These are phyloP conservation scores for Synanthedon andrenaeformis DNA, from an alignment of 2,888 invertebrate species.

Conservation along the genomic window DNA sequence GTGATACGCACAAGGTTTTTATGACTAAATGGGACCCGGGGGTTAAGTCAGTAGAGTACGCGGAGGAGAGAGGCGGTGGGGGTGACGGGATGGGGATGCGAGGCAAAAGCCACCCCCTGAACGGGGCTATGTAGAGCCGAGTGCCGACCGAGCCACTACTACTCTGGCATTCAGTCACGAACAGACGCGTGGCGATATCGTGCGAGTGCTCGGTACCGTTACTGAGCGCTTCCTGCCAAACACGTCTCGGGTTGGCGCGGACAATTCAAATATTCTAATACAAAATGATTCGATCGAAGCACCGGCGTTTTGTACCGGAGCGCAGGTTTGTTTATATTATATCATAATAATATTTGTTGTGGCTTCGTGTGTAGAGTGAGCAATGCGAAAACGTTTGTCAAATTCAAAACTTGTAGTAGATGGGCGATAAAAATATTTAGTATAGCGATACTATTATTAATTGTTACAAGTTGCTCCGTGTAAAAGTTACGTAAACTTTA, in stretches of 20 bases:
- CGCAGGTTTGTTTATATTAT: slow-evolving; percentile 23
- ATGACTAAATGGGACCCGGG: slow-evolving; percentile 5
- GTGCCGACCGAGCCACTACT: slow-evolving; percentile 2
- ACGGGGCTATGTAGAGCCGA: slow-evolving; percentile 3
- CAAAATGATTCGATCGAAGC: slow-evolving; percentile 25
- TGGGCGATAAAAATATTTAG: not conserved
- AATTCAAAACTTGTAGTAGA: not conserved
- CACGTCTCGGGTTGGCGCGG: slow-evolving; percentile 42
- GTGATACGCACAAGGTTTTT: not conserved
- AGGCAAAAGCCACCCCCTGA: slow-evolving; percentile 17
- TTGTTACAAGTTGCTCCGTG: not conserved
- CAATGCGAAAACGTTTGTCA: too few relatives aligned
- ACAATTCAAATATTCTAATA: slow-evolving; percentile 22
- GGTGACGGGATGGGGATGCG: slow-evolving; percentile 8
- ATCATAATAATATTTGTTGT: not conserved
- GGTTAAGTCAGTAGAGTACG: not conserved
- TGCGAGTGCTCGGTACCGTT: slow-evolving; percentile 9
- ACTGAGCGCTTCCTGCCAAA: slow-evolving; percentile 29
- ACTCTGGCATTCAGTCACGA: slow-evolving; percentile 23
- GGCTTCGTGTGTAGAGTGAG: not conserved
- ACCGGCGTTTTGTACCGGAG: slow-evolving; percentile 8
- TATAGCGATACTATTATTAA: not conserved
- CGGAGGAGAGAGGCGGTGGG: slow-evolving; percentile 6
- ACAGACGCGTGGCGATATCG: slow-evolving; percentile 16
- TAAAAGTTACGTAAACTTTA: not conserved